Base-by-base conservation (phyloP, 1,140 invertebrate genomes). In the Drosophila ercepeae region DNA sequence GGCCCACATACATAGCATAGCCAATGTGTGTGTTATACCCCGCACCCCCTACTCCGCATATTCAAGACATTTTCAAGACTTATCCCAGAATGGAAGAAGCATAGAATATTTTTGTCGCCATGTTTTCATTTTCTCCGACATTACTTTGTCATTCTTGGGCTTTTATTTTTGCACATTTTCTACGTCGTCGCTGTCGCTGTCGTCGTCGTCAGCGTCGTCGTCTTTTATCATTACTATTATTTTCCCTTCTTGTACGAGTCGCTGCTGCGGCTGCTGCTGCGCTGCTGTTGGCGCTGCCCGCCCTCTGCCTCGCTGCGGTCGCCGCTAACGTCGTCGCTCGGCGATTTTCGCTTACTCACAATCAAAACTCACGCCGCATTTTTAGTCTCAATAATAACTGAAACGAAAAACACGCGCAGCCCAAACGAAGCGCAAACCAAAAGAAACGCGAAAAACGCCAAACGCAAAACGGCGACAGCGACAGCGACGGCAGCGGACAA, bases 321-420 rank as follows among this genome's bases (percentile, higher is more conserved):
- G 39, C 46, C 72, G 29, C 11, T 32, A 9, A 32, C 29, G 57
- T 53, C 34, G 57, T 42, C 57, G 65, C 71, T 64, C 63, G 75
- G 49, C 78, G 73, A 53, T 71, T 63, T 74, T 58, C 68, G 82
- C 82, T 86, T 90, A 90, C 89, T 90, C 75, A 89, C 89, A 90
- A 90, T 90, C 88, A 90, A 90, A 90, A 90, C 88, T 90, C 88
- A 90, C 88, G 83, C 78, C 88, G 82, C 83, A 88, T 90, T 88
- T 89, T 90, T 90, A 90, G 88, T 90, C 88, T 90, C 88, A 90
- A 90, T 88, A 90, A 89, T 90, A 90, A 90, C 82, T 90, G 88
- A 88, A 86, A 82, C 79, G 73, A 84, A 79, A 76, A 86, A 86
- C 68, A 76, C 81, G 82, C 81, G 79, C 86, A 78, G 75, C 78